A percentile compares a stretch with the other conserved stretches of the same genome.
phyloP scores from a whole-genome alignment of 2,888 invertebrate species.

The Kryphioiulus occultus region DNA sequence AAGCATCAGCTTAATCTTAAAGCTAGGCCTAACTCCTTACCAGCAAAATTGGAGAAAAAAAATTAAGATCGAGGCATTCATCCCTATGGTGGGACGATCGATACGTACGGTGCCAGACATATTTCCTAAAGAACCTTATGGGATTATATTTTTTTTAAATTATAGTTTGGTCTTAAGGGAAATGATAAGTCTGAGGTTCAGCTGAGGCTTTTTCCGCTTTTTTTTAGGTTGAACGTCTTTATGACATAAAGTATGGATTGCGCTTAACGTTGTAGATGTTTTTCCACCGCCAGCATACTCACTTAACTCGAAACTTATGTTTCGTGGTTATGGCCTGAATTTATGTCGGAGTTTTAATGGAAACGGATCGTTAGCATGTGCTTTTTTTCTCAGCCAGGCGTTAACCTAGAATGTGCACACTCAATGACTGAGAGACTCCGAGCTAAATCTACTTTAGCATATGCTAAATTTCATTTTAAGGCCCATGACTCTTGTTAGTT shows the following conservation, averaged over 20 bases:
- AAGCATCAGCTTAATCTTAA: background rate
- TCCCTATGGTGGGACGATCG: background rate
- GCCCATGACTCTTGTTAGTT: background rate
- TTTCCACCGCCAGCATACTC: background rate
- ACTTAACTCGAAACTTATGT: conserved; percentile 23
- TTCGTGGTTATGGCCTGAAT: background rate
- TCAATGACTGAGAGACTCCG: background rate
- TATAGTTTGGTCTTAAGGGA: conserved; percentile 23
- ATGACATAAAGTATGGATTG: background rate
- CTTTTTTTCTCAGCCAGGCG: conserved; percentile 15
- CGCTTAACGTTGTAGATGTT: background rate
- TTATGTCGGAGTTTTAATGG: conserved; percentile 6
- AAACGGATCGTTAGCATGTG: conserved; percentile 15
- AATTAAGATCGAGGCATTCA: background rate
- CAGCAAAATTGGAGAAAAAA: background rate
- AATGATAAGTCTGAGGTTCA: background rate
- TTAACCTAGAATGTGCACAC: background rate
- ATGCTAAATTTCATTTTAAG: background rate
- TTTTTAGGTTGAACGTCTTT: background rate
- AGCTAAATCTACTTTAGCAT: background rate
- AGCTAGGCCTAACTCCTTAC: background rate
- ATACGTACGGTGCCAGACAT: conserved; percentile 14
- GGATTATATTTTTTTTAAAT: conserved; percentile 13
- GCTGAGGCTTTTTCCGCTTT: background rate
- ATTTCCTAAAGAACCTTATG: conserved; percentile 23